Conservation (phyloP, 2,113 vertebrate genomes). For the Actinemys pallida region DNA sequence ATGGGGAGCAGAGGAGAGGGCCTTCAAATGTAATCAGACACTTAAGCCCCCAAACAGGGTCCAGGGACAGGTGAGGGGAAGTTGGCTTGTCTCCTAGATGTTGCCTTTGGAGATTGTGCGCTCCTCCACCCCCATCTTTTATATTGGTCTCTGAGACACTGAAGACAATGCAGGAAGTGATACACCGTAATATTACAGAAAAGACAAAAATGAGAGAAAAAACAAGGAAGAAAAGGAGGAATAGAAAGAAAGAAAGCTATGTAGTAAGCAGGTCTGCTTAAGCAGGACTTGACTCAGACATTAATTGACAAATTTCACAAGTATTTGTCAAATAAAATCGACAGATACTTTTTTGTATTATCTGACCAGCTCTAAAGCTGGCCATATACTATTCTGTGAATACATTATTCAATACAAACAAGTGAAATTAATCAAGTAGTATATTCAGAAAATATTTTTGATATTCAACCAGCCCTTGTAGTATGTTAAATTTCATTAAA, state of each 20-base stretch:
- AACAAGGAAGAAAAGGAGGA: background rate
- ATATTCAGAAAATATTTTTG: background rate
- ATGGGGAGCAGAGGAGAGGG: background rate
- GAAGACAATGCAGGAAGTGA: background rate
- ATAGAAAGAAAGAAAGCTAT: background rate
- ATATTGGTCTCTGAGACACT: background rate
- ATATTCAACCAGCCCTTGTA: background rate
- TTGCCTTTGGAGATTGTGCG: background rate
- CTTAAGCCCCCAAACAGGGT: background rate
- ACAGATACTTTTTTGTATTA: background rate
- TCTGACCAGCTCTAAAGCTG: background rate
- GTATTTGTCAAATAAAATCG: background rate
- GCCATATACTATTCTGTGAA: background rate
- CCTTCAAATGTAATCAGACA: background rate
- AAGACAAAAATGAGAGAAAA: background rate
- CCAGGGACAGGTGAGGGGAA: background rate
- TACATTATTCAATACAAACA: background rate
- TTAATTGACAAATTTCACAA: background rate
- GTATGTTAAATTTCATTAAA: background rate
- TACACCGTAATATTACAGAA: background rate
- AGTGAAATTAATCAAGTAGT: background rate
- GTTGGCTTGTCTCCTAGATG: background rate
- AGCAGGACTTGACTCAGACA: background rate
- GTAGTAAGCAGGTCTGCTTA: background rate
- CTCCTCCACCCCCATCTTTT: background rate